Evolutionary conservation across 2,888 invertebrate genomes (phyloP).

Genomic region (Troides helena): DNA sequence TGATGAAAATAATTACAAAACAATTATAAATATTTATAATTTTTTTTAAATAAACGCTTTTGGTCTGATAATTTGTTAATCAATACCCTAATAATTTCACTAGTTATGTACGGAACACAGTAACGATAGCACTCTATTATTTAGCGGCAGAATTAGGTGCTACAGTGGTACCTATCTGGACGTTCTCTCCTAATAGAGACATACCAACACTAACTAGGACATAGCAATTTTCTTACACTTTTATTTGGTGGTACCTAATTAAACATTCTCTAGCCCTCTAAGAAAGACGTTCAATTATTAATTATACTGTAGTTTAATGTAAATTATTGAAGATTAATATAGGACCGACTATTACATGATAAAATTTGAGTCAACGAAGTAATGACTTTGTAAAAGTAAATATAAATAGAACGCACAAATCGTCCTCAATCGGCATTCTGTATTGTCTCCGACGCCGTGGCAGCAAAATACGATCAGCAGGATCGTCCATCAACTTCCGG

Average conservation of each 20-base stretch:
- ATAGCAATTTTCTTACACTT: too few relatives aligned
- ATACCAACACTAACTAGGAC: too few relatives aligned
- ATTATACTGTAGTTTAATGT: not conserved
- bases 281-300: not conserved
- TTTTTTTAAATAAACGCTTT: not conserved
- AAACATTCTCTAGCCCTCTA: too few relatives aligned
- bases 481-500: constrained; percentile 67
- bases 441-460: constrained; percentile 67
- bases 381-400: constrained; percentile 5
- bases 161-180: not conserved
- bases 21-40: too few relatives aligned
- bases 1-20: not conserved
- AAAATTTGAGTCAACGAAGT: not conserved
- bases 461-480: constrained; percentile 54
- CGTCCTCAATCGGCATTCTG: constrained; percentile 62
- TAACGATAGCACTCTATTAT: not conserved
- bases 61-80: too few relatives aligned
- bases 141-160: not conserved
- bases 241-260: too few relatives aligned
- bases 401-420: constrained; percentile 65
- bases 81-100: too few relatives aligned
- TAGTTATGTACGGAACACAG: not conserved
- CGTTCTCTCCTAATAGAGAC: too few relatives aligned
- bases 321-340: not conserved
- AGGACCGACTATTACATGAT: not conserved